Evolutionary conservation across 2,113 vertebrate species (phyloP).

Genomic region (Aphelocoma coerulescens): DNA sequence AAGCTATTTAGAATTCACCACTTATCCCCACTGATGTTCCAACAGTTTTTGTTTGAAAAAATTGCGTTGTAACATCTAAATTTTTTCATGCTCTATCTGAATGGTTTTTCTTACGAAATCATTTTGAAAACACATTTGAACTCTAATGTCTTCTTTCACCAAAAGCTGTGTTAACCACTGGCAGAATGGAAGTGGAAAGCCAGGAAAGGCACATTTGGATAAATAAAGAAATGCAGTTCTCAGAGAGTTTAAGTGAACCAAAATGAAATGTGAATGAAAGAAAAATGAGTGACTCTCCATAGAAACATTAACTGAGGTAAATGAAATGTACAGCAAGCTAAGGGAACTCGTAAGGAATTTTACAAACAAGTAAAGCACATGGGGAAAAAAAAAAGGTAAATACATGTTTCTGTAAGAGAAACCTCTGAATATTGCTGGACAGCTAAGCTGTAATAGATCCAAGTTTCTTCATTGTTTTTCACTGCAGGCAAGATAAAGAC

Average conservation of each 20-base stretch:
- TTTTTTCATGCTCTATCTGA: not conserved
- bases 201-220: not conserved
- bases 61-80: not conserved
- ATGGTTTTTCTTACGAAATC: not conserved
- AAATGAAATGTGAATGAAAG: not conserved
- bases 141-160: not conserved
- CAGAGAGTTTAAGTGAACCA: not conserved
- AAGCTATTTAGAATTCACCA: not conserved
- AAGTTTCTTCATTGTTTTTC: not conserved
- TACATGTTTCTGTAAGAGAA: not conserved
- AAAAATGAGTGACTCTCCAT: not conserved
- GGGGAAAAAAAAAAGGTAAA: not conserved
- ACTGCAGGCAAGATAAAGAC: not conserved
- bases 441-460: not conserved
- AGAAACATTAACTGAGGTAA: not conserved
- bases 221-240: not conserved
- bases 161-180: not conserved
- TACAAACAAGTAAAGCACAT: not conserved
- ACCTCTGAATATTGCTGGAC: not conserved
- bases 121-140: not conserved
- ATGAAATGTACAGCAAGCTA: not conserved
- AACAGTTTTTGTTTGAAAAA: not conserved
- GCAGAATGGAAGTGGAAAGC: not conserved
- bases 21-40: not conserved
- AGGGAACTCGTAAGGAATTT: not conserved